These are phyloP conservation scores for Lysiphlebus fabarum DNA, from an alignment of 1,140 invertebrate genomes.

Conservation along the genomic window DNA sequence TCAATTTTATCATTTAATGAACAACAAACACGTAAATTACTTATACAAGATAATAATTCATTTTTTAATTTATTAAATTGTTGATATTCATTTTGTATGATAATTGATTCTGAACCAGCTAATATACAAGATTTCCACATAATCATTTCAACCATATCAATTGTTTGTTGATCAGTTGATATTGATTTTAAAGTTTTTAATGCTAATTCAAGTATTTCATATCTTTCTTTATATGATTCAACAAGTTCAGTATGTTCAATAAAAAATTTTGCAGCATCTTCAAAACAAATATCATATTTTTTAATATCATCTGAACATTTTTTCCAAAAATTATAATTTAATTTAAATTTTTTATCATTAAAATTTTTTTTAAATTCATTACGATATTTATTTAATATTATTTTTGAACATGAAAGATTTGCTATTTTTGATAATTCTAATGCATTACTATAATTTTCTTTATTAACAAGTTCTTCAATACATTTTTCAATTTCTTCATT, in stretches of 20 bases:
- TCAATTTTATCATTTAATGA: slow-evolving; percentile 34
- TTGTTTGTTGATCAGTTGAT: slow-evolving; percentile 36
- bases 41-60: slow-evolving; percentile 41
- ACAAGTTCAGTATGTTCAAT: slow-evolving; percentile 54
- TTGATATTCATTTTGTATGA: slow-evolving; percentile 30
- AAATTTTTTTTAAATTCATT: slow-evolving; percentile 39
- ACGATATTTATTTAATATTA: slow-evolving; percentile 42
- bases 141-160: slow-evolving; percentile 44
- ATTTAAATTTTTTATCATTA: slow-evolving; percentile 38
- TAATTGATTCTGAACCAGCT: slow-evolving; percentile 41
- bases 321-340: slow-evolving; percentile 56
- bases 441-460: slow-evolving; percentile 57
- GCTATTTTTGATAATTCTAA: slow-evolving; percentile 58
- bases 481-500: slow-evolving; percentile 50
- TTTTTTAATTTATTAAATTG: slow-evolving; percentile 44
- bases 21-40: slow-evolving; percentile 35
- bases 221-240: slow-evolving; percentile 42
- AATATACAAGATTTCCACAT: slow-evolving; percentile 52
- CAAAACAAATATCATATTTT: slow-evolving; percentile 54
- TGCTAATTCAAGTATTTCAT: slow-evolving; percentile 44
- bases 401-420: slow-evolving; percentile 44
- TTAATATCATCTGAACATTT: slow-evolving; percentile 60
- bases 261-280: slow-evolving; percentile 59
- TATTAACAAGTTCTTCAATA: slow-evolving; percentile 53
- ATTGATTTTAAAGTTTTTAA: slow-evolving; percentile 40